A percentile compares a stretch with the other conserved stretches of the same genome.
Conservation (phyloP, 1,140 invertebrate species). For the Ostrea edulis region DNA sequence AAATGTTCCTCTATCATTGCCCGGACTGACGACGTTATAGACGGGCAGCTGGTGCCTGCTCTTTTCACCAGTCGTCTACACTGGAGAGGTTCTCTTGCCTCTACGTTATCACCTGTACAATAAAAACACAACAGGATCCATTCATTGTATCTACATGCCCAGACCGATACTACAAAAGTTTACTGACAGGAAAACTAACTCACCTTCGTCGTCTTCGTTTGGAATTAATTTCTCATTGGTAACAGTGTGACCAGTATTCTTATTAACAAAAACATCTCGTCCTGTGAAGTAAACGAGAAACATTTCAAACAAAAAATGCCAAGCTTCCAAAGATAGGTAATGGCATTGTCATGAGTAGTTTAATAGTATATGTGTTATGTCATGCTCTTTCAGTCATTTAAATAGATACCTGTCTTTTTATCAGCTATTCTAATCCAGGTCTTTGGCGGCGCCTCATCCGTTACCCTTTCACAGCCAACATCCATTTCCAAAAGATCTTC, state of each 20-base stretch:
- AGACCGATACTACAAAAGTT: not conserved
- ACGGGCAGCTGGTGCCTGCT: conserved; percentile 46
- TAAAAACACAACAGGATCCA: not conserved
- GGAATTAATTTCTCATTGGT: conserved; percentile 31
- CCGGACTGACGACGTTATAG: not conserved
- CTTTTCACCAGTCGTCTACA: not conserved
- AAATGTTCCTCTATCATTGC: conserved; percentile 52
- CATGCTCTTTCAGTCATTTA: not conserved
- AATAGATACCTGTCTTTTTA: conserved; percentile 47
- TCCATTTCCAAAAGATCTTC: conserved; percentile 11
- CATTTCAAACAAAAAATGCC: too few species aligned
- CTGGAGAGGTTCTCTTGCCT: not conserved
- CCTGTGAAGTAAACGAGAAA: conserved; percentile 44
- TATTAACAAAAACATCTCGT: conserved; percentile 55
- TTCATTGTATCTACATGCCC: not conserved
- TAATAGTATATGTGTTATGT: too few species aligned
- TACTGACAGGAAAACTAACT: not conserved
- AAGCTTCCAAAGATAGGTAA: too few species aligned
- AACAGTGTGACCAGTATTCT: conserved; percentile 55
- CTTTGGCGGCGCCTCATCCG: not conserved
- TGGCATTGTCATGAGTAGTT: too few species aligned
- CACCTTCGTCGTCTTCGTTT: not conserved
- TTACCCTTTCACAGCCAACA: not conserved
- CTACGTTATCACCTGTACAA: not conserved
- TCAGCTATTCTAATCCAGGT: conserved; percentile 52